Evolutionary conservation across 2,113 vertebrate genomes (phyloP).

Genomic region (Xenopus tropicalis): UCB_Xtro_10.0 CM004443.2:12393501-12394000

Average conservation of each 20-base stretch:
- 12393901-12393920: not conserved
- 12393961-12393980: too few species aligned
- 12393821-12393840: conserved; percentile 3
- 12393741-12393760: not conserved
- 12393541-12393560: not conserved
- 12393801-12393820: not conserved
- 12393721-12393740: not conserved
- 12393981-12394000: not conserved
- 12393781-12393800: conserved; percentile 8
- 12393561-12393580: not conserved
- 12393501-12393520: too few species aligned
- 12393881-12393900: not conserved
- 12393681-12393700: not conserved
- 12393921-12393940: not conserved
- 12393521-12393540: not conserved
- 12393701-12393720: not conserved
- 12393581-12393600: too few species aligned
- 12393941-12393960: not conserved
- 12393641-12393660: too few species aligned
- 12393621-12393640: too few species aligned
- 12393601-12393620: too few species aligned
- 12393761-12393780: conserved; percentile 13
- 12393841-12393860: not conserved
- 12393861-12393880: conserved; percentile 10
- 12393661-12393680: not conserved